Evolutionary conservation across 2,113 vertebrate species (phyloP).

Genomic region (Brienomyrus brachyistius): DNA sequence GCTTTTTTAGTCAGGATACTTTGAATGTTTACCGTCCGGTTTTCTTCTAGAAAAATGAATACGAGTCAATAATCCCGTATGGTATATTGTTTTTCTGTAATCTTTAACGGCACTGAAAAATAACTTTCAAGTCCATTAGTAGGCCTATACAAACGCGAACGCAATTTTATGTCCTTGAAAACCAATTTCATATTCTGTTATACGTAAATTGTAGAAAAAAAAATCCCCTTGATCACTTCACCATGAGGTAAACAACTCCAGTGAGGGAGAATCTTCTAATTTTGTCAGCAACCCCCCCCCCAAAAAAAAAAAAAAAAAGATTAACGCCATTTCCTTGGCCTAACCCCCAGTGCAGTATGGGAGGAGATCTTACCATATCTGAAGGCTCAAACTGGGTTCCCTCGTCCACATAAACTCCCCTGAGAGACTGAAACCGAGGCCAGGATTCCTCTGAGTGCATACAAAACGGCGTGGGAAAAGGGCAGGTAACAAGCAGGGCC

Average conservation of each 20-base stretch:
- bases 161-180: neutral
- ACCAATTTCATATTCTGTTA: neutral
- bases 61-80: neutral
- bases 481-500: neutral
- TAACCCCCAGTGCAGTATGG: neutral
- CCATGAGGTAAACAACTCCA: neutral
- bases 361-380: constrained; percentile 80
- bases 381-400: constrained; percentile 97
- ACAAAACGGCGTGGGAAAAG: constrained; percentile 77
- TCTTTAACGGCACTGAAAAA: neutral
- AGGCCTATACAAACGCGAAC: neutral
- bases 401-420: constrained; percentile 95
- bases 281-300: neutral
- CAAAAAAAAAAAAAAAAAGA: neutral
- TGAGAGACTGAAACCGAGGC: constrained; percentile 97
- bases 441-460: constrained; percentile 97
- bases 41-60: neutral
- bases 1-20: neutral
- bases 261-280: neutral
- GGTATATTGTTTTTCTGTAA: neutral
- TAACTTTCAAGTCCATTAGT: neutral
- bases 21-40: neutral
- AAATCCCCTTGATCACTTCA: neutral
- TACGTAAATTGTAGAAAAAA: neutral
- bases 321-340: neutral